Evolutionary conservation across 2,888 invertebrate species (phyloP).

Genomic region (Lasiommata megera): DNA sequence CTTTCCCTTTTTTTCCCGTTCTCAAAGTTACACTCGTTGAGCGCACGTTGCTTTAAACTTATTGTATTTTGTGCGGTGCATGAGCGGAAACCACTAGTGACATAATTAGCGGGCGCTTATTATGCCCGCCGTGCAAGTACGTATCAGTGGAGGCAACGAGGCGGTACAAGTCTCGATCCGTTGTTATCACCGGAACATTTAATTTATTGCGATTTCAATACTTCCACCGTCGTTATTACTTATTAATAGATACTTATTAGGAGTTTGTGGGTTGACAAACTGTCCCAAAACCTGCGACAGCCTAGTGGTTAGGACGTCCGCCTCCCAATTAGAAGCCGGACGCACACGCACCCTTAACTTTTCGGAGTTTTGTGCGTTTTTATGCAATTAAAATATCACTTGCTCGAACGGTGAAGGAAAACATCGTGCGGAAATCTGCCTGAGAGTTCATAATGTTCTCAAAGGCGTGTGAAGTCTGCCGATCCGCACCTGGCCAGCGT

Average conservation of each 20-base stretch:
- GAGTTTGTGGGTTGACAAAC: too few species aligned
- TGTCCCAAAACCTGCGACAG: too few species aligned
- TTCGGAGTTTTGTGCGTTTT: too few species aligned
- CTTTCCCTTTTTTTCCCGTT: background rate
- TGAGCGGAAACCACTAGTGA: constrained; percentile 36
- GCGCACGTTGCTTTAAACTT: background rate
- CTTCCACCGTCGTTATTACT: background rate
- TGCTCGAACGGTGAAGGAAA: too few species aligned
- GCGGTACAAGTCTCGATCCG: constrained; percentile 18
- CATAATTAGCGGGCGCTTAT: constrained; percentile 42
- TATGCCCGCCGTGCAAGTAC: constrained; percentile 27
- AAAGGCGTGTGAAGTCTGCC: too few species aligned
- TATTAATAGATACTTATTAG: background rate
- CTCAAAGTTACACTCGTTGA: background rate
- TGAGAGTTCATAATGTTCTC: too few species aligned
- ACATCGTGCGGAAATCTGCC: too few species aligned
- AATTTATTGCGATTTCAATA: constrained; percentile 1
- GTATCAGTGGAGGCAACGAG: constrained; percentile 35
- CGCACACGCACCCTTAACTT: too few species aligned
- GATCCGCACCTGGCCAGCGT: too few species aligned
- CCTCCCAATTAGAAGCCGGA: too few species aligned
- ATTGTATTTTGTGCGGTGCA: constrained; percentile 19
- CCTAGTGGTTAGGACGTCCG: too few species aligned
- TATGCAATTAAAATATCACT: too few species aligned
- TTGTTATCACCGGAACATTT: constrained; percentile 4